These are phyloP conservation scores for Cantharis flavilabris DNA, from an alignment of 2,888 invertebrate species.

Conservation along the genomic window DNA sequence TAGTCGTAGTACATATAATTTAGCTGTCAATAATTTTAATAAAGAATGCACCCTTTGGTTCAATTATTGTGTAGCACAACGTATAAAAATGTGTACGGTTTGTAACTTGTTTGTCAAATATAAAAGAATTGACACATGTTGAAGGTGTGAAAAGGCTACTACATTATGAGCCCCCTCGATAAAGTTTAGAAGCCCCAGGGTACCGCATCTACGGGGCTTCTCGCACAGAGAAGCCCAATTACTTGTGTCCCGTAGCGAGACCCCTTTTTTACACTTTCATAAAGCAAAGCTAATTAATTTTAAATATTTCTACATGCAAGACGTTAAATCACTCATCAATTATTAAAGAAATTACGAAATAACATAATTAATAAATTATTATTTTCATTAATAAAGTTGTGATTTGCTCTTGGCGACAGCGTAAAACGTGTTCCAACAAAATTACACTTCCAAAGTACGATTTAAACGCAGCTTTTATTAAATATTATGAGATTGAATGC, in stretches of 20 bases:
- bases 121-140: constrained; percentile 14
- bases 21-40: neutral
- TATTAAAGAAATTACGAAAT: constrained; percentile 21
- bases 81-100: neutral
- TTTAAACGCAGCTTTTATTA: neutral
- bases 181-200: constrained; percentile 7
- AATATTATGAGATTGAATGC: neutral
- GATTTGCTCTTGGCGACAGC: constrained; percentile 19
- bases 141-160: constrained; percentile 18
- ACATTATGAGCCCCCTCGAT: constrained; percentile 6
- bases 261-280: constrained; percentile 4
- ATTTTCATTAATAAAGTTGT: constrained; percentile 20
- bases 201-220: constrained; percentile 7
- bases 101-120: constrained; percentile 7
- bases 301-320: constrained; percentile 19
- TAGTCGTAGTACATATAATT: neutral
- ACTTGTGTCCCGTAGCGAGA: constrained; percentile 12
- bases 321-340: constrained; percentile 20
- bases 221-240: constrained; percentile 20
- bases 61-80: neutral
- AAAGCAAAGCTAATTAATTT: constrained; percentile 15
- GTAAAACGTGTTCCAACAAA: neutral
- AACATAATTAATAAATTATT: constrained; percentile 22
- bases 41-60: neutral
- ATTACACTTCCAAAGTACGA: neutral